Evolutionary conservation across 2,113 vertebrate genomes (phyloP).

Genomic region (Bos indicus): DNA sequence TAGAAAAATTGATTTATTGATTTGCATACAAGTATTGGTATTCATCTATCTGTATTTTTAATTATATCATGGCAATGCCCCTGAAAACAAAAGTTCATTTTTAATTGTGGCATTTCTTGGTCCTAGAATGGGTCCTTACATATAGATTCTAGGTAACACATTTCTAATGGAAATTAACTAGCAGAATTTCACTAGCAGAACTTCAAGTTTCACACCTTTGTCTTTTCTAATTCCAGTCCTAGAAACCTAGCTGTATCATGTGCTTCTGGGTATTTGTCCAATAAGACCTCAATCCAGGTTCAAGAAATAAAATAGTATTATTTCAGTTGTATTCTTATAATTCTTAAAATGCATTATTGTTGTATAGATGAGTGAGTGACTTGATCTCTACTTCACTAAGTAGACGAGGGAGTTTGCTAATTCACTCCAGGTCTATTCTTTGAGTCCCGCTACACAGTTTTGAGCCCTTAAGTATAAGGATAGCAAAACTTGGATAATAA

Average conservation of each 20-base stretch:
- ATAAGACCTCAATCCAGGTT: background rate
- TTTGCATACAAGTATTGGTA: background rate
- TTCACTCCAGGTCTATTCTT: background rate
- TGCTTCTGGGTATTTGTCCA: background rate
- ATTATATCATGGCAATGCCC: background rate
- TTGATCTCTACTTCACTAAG: background rate
- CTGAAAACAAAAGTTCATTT: background rate
- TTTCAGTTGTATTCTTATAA: background rate
- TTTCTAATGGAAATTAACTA: background rate
- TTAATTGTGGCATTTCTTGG: background rate
- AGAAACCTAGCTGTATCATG: background rate
- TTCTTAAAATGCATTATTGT: background rate
- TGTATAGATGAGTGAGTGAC: background rate
- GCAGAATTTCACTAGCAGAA: background rate
- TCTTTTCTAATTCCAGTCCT: background rate
- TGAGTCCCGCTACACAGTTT: background rate
- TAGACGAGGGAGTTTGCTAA: background rate
- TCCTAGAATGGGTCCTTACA: background rate
- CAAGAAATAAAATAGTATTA: background rate
- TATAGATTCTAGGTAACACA: background rate
- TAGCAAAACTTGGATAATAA: background rate
- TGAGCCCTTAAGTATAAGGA: background rate
- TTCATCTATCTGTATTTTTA: background rate
- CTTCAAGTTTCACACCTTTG: background rate
- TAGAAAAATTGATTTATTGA: background rate